Evolutionary conservation across 2,113 vertebrate genomes (phyloP).

Genomic region (Siniperca chuatsi): DNA sequence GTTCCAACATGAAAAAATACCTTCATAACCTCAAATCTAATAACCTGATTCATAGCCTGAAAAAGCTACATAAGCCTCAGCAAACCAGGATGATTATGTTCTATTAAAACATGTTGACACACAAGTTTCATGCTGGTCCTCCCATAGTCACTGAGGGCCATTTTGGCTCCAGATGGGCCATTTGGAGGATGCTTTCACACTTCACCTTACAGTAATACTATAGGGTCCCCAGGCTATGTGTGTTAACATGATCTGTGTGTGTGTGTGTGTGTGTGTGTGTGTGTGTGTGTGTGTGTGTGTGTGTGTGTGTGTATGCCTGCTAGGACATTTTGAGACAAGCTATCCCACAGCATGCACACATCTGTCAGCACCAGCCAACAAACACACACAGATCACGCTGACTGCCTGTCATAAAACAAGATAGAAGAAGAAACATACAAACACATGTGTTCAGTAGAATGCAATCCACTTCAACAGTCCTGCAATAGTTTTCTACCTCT

Average conservation of each 20-base stretch:
- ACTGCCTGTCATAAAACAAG: conserved; percentile 15
- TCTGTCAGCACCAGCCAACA: conserved; percentile 53
- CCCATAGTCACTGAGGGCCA: conserved; percentile 44
- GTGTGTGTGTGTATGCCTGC: conserved; percentile 28
- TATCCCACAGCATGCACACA: conserved; percentile 43
- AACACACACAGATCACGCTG: conserved; percentile 12
- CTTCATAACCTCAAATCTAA: conserved; percentile 76
- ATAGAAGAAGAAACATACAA: not conserved
- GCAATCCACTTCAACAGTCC: not conserved
- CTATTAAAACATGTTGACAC: conserved; percentile 84
- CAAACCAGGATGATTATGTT: conserved; percentile 75
- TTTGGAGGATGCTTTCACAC: conserved; percentile 74
- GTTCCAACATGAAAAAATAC: conserved; percentile 75
- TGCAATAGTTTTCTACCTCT: not conserved
- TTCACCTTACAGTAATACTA: conserved; percentile 69
- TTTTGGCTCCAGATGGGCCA: conserved; percentile 75
- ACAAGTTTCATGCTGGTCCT: conserved; percentile 63
- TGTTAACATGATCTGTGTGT: conserved; percentile 66
- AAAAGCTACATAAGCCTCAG: conserved; percentile 68
- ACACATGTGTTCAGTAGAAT: not conserved
- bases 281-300: conserved; percentile 29
- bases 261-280: conserved; percentile 32
- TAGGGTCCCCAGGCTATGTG: conserved; percentile 61
- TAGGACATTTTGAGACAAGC: conserved; percentile 45
- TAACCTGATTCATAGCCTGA: conserved; percentile 70